phyloP scores from a whole-genome alignment of 2,888 invertebrate species.

The Eurois occulta region DNA sequence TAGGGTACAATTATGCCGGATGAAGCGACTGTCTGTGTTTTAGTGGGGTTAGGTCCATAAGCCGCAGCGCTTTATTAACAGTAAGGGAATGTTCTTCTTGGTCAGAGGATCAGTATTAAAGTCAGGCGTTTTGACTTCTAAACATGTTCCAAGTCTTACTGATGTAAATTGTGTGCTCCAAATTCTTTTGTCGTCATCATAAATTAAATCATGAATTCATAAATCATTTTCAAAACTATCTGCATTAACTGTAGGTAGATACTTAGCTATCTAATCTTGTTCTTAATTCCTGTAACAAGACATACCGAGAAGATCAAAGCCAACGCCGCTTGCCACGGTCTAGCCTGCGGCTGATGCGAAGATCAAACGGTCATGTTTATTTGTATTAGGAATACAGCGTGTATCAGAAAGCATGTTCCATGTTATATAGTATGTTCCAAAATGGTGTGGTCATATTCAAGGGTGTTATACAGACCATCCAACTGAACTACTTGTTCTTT shows the following conservation, averaged over 20 bases:
- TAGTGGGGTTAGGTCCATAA: constrained; percentile 12
- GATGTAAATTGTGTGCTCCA: neutral
- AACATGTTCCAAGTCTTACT: neutral
- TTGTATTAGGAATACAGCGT: neutral
- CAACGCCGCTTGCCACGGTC: neutral
- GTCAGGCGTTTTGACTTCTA: neutral
- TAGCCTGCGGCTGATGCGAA: constrained; percentile 9
- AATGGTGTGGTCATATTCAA: neutral
- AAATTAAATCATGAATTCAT: neutral
- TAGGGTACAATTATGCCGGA: constrained; percentile 2
- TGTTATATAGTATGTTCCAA: neutral
- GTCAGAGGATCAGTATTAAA: neutral
- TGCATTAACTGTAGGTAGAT: neutral
- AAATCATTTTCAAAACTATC: neutral
- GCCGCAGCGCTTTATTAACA: constrained; percentile 9
- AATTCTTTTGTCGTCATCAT: neutral
- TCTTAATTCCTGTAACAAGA: neutral
- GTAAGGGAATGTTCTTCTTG: neutral
- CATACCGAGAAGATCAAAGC: neutral
- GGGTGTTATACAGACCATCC: neutral
- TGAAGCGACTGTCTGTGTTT: constrained; percentile 18
- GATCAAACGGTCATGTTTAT: neutral
- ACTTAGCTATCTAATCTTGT: neutral
- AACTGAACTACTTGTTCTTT: neutral
- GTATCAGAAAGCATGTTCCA: neutral